phyloP scores from a whole-genome alignment of 2,888 invertebrate genomes.

The Dynastes tityus region DNA sequence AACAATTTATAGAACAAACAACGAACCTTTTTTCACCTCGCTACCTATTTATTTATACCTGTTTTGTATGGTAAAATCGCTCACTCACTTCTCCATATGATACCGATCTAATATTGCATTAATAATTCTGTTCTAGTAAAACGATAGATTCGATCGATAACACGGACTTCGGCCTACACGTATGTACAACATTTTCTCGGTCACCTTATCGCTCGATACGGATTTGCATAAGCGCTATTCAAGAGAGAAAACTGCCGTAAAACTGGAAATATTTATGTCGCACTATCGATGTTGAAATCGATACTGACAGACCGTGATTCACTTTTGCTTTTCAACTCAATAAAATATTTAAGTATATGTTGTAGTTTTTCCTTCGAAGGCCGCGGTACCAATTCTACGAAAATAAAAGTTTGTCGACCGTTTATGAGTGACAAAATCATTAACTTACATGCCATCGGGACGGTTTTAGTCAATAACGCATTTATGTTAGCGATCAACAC shows the following conservation, averaged over 20 bases:
- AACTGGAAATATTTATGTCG: constrained; percentile 42
- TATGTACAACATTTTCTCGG: constrained; percentile 18
- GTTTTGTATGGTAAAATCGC: not conserved
- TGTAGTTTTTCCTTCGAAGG: not conserved
- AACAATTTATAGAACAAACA: constrained; percentile 5
- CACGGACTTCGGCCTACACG: constrained; percentile 31
- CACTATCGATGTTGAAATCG: constrained; percentile 35
- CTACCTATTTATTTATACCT: constrained; percentile 24
- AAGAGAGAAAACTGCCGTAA: constrained; percentile 42
- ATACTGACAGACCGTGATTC: constrained; percentile 37
- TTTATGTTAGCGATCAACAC: not conserved
- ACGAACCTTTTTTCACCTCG: constrained; percentile 7
- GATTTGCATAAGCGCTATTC: constrained; percentile 34
- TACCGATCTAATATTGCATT: constrained; percentile 42
- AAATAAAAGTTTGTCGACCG: not conserved
- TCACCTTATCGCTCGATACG: constrained; percentile 8
- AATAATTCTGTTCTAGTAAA: constrained; percentile 44
- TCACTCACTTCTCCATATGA: constrained; percentile 4
- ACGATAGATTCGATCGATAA: constrained; percentile 43
- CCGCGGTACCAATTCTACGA: not conserved
- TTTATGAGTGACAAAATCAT: not conserved
- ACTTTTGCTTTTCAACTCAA: constrained; percentile 28
- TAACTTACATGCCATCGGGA: not conserved
- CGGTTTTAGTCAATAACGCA: not conserved
- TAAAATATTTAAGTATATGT: not conserved